Evolutionary conservation across 2,113 vertebrate species (phyloP).

Genomic region (Myotis yumanensis): DNA sequence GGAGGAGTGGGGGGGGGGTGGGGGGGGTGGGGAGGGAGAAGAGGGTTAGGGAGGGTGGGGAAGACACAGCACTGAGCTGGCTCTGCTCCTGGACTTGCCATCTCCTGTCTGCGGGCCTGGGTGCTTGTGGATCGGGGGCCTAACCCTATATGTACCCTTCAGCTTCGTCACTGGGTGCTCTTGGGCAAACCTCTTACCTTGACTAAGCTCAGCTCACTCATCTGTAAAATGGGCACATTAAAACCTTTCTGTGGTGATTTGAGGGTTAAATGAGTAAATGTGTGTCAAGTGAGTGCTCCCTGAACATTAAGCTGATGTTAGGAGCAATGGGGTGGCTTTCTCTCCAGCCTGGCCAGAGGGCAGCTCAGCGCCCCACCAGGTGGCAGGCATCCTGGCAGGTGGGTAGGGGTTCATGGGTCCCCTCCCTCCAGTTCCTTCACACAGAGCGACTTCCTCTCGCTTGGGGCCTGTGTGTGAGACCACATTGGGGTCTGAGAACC

Average conservation of each 20-base stretch:
- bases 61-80: background rate
- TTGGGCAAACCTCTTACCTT: background rate
- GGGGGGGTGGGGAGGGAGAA: no score
- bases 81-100: background rate
- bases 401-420: background rate
- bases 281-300: background rate
- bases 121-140: background rate
- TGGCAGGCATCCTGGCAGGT: background rate
- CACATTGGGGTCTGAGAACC: background rate
- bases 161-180: background rate
- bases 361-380: no score
- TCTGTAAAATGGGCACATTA: background rate
- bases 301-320: background rate
- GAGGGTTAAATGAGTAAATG: background rate
- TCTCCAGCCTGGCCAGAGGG: no score
- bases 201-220: background rate
- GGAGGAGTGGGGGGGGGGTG: no score
- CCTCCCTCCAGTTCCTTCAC: background rate
- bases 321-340: background rate
- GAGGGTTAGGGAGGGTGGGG: background rate
- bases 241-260: background rate
- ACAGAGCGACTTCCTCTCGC: background rate
- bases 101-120: background rate
- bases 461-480: background rate
- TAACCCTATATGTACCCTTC: background rate